phyloP scores from a whole-genome alignment of 2,113 vertebrate species.

The Probosciger aterrimus region DNA sequence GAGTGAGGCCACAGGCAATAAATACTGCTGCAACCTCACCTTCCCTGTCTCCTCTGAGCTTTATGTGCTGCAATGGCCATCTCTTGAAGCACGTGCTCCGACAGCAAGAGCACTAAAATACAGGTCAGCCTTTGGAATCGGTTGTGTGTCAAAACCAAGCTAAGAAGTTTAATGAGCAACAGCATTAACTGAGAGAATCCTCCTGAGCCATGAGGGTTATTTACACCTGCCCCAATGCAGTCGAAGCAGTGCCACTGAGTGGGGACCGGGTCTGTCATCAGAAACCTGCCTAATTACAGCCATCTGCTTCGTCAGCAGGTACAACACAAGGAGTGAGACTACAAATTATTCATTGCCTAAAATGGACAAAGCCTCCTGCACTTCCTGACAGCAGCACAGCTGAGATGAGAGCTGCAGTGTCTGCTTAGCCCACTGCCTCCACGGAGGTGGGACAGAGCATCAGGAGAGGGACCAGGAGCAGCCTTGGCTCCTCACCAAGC shows the following conservation, averaged over 20 bases:
- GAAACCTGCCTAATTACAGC: neutral
- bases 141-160: neutral
- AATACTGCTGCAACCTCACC: neutral
- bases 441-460: neutral
- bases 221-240: neutral
- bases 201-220: neutral
- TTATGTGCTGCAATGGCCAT: neutral
- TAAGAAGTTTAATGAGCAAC: neutral
- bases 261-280: neutral
- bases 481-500: neutral
- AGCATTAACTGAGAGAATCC: neutral
- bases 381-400: neutral
- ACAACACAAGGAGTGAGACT: neutral
- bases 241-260: neutral
- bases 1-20: accelerated
- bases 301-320: neutral
- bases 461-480: neutral
- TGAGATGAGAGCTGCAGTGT: neutral
- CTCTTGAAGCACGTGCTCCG: neutral
- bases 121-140: neutral
- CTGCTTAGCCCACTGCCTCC: neutral
- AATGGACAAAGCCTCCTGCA: neutral
- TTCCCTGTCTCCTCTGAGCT: neutral
- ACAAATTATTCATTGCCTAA: neutral
- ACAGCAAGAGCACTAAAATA: neutral